Evolutionary conservation across 2,888 invertebrate genomes (phyloP), one percentile per base, ranked within the genome.

Genomic region (Emesis russula): DNA sequence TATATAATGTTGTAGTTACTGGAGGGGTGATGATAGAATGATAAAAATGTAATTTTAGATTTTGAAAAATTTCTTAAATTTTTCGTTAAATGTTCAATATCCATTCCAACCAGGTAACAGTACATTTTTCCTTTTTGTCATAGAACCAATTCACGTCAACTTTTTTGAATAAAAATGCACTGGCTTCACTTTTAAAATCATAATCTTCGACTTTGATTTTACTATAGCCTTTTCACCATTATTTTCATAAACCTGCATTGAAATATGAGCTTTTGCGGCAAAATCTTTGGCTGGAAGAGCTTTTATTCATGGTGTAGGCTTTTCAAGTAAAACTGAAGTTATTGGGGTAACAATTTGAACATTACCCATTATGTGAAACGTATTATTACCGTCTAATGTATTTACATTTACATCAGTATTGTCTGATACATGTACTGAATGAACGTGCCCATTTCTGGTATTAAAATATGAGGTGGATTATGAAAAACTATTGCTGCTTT

Each of bases 51-150:
- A 87, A 88, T 86, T 79, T 87, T 70, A 68, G 88, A 89, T 86
- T 83, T 87, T 25, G 83, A 89, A 89, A 38, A 90, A 81, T 93
- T 76, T 33, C 68, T 84, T 89, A 68, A 7, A 92, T 93, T 95
- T 53, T 84, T 94, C 82, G 92, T 95, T 89, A 80, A 68, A 11
- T 58, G 89, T 83, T 93, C 91, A 91, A 94, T 88, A 87, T 41
- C 95, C 93, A 90, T 96, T 95, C 96, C 95, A 96, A 91, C 95
- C 96, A 83, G 96, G 95, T 83, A 96, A 93, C 76, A 93, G 85
- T 86, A 88, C 31, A 91, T 95, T 91, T 79, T 85, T 93, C 94
- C 94, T n/a, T 95, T 91, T 95, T 95, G 77, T 93, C 95, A 77
- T 94, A 95, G 82, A 95, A 92, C 95, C 95, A 95, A 85, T 94